Evolutionary conservation across 2,113 vertebrate genomes (phyloP), one percentile per base, ranked within the genome.

Genomic region (Pedetes capensis): DNA sequence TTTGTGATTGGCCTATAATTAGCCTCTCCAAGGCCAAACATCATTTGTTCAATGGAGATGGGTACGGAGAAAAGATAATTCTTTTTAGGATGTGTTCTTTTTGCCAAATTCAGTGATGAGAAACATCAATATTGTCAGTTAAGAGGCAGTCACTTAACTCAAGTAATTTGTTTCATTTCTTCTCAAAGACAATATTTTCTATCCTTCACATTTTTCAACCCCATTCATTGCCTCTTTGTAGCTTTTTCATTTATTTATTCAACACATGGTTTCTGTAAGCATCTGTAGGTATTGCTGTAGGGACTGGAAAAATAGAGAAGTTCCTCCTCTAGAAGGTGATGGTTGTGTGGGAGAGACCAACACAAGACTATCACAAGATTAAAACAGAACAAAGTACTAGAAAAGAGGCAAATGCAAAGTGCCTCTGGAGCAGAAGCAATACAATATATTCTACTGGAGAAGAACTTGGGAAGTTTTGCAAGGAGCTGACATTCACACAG

Each of bases 1-100:
- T 88, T 87, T 91, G 75, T 92, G 69, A 74, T 20, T 93, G 68
- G 34, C 63, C 68, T 87, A 17, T 87, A 89, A 63, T 80, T 83
- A 63, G 47, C 11, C 75, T 64, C 49, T 71, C 84, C 42, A 64
- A 86, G 44, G n/a, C 55, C 55, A 16, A 84, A 57, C 37, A 47
- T 87, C 51, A 44, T 66, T 88, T 74, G 32, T 89, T n/a, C 76
- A 53, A 59, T 23, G 20, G 51, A 92, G 44, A 18, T 74, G 12
- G 44, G 22, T 42, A 49, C 34, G 59, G 49, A 96, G n/a, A 47
- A 51, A 81, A 94, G 51, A 86, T 34, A n/a, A 68, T 61, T 83
- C 51, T 85, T 75, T 61, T 76, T 53, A 51, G 86, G 49, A n/a
- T 42, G 1, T 47, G 27, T 68, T 86, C 57, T 97, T 92, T 63